Evolutionary conservation across 2,888 invertebrate species (phyloP), one percentile per base, ranked within the genome.

Genomic region (Psylliodes chrysocephalus): DNA sequence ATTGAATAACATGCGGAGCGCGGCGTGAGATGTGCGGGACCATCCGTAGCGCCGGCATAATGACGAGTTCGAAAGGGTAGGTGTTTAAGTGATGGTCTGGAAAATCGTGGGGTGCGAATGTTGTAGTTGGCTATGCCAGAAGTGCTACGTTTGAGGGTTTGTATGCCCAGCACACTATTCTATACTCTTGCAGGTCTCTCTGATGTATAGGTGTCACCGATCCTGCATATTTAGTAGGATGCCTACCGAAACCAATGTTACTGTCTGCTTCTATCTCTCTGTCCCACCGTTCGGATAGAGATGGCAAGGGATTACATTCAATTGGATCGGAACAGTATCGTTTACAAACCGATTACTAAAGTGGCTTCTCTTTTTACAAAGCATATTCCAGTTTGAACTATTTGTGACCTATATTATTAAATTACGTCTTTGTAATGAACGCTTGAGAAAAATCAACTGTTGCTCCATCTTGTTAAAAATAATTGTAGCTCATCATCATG

Each of bases 201-300:
- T 79, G 78, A 79, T 79, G 76, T 78, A 79, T 79, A 76, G 77
- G 77, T 79, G 79, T 78, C 78, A 76, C 76, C 75, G 74, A 76
- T 77, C 78, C 77, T 78, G 79, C 76, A 79, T 79, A 79, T 79
- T 79, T 79, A 79, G 77, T 76, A 77, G 78, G 56, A 56, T 47
- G 54, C 19, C 56, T 46, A 46, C 56, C 56, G 44, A 33, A 56
- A 56, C 56, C 44, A 56, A 44, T 38, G 53, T 53, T 19, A 53
- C 53, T 53, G 44, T 19, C 46, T 56, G 12, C 19, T 33, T 33
- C 12, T 46, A 5, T 33, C 40, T 46, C 46, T 55, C 44, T 33
- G 17, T 52, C n/a, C 18, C n/a, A 33, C 25, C n/a, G 8, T 46
- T 46, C 22, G 5, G 12, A 46, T 17, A 17, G 17, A 40, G 47